Evolutionary conservation across 2,888 invertebrate species (phyloP).

Genomic region (Herminia tarsipennalis): DNA sequence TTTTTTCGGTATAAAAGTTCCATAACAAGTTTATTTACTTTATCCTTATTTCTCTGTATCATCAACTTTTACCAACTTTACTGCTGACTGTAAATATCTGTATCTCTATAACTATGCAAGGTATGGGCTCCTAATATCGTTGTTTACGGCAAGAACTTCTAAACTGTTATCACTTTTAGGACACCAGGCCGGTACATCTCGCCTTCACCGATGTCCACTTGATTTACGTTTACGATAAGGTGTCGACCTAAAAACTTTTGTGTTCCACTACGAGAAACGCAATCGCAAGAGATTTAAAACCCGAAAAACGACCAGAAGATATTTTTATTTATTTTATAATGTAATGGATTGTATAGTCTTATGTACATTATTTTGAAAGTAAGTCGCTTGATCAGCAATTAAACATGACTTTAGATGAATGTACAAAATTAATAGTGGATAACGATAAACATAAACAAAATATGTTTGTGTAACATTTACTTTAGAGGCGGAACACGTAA

Average conservation of each 20-base stretch:
- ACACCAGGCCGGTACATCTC: constrained; percentile 63
- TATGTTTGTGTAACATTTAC: constrained; percentile 73
- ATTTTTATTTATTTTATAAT: constrained; percentile 20
- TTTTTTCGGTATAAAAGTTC: constrained; percentile 23
- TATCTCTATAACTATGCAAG: constrained; percentile 33
- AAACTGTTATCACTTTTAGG: constrained; percentile 73
- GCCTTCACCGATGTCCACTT: constrained; percentile 73
- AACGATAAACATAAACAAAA: constrained; percentile 72
- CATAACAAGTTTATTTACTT: constrained; percentile 27
- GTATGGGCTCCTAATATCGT: constrained; percentile 54
- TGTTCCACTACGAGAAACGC: constrained; percentile 56
- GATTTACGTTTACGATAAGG: constrained; percentile 79
- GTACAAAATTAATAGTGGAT: constrained; percentile 40
- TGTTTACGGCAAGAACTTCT: constrained; percentile 68
- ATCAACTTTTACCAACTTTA: constrained; percentile 34
- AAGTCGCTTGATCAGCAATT: constrained; percentile 3
- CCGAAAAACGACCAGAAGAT: constrained; percentile 50
- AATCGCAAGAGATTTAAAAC: constrained; percentile 74
- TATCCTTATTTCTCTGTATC: constrained; percentile 25
- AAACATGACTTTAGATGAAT: constrained; percentile 44
- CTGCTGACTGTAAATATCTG: constrained; percentile 33
- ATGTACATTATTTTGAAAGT: no score
- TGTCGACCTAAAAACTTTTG: constrained; percentile 76
- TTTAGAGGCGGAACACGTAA: constrained; percentile 61
- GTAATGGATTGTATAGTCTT: no score